phyloP scores from a whole-genome alignment of 2,113 vertebrate species.

The Dromas ardeola region DNA sequence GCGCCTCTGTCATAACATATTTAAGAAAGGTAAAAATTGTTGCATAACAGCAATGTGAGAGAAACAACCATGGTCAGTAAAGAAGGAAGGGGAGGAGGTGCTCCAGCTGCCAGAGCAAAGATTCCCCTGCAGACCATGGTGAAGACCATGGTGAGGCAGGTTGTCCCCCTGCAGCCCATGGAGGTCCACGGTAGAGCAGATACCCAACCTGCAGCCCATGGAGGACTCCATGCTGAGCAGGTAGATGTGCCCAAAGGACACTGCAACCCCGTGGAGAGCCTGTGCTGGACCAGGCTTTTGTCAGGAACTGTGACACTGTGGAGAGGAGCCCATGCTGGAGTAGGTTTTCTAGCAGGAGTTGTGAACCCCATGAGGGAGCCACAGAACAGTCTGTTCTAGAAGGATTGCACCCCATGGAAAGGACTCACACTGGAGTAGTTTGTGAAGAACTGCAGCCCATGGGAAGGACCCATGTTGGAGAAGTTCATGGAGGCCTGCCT shows the following conservation, averaged over 20 bases:
- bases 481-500: neutral
- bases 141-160: neutral
- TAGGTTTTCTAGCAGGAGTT: neutral
- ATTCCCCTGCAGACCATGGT: neutral
- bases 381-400: neutral
- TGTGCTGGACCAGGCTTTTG: no score
- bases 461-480: neutral
- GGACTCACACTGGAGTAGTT: neutral
- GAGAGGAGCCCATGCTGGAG: neutral
- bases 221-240: no score
- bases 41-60: no score
- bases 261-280: neutral
- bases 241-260: neutral
- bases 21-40: neutral
- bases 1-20: neutral
- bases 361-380: neutral
- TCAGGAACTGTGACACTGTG: no score
- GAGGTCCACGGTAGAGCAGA: neutral
- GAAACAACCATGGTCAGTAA: no score
- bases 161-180: neutral
- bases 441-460: neutral
- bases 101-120: neutral
- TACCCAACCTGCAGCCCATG: no score
- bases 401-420: neutral
- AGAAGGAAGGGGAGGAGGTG: neutral